Conservation (phyloP, 1,140 invertebrate species). For the Sitobion miscanthi region DNA sequence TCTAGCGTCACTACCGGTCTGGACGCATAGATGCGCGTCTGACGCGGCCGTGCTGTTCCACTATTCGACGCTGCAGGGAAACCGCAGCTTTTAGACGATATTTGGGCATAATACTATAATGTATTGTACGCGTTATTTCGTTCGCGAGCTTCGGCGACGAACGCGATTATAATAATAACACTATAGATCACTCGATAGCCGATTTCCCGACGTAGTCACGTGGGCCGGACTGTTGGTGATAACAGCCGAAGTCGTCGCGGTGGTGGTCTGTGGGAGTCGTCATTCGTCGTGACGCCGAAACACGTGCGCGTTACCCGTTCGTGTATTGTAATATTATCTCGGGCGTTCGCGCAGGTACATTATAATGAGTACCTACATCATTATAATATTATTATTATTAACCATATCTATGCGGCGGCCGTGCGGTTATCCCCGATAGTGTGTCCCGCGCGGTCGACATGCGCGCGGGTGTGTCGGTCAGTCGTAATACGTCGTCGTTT, state of each 20-base stretch:
- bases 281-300: neutral
- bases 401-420: neutral
- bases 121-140: neutral
- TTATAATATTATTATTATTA: neutral
- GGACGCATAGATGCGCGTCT: too few species aligned
- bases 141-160: neutral
- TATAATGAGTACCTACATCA: neutral
- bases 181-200: neutral
- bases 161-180: neutral
- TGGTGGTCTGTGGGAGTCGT: neutral
- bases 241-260: neutral
- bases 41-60: too few species aligned
- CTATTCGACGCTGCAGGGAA: too few species aligned
- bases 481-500: neutral
- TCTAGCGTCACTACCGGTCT: too few species aligned
- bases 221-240: neutral
- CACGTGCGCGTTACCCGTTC: neutral
- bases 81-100: neutral
- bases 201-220: neutral
- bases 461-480: neutral
- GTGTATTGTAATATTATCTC: neutral
- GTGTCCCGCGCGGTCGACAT: neutral
- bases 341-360: neutral
- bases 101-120: neutral
- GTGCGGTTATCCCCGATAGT: neutral